These are phyloP conservation scores for Cirrhinus molitorella DNA, from an alignment of 2,797 vertebrate genomes.

Conservation along the genomic window DNA sequence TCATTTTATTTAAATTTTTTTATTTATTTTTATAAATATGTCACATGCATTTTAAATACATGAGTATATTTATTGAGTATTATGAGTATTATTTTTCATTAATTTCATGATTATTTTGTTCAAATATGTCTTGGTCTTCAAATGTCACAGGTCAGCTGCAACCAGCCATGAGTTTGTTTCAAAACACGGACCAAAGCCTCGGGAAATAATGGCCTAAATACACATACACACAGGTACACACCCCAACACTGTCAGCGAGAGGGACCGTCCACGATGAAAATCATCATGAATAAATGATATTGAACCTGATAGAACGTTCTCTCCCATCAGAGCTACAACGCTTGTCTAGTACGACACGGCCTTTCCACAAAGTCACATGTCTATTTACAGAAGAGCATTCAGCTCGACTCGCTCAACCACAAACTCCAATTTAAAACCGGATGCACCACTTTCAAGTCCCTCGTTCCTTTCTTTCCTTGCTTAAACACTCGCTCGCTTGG, in stretches of 20 bases:
- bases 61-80: no score
- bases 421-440: conserved; percentile 49
- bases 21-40: no score
- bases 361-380: conserved; percentile 48
- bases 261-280: conserved; percentile 44
- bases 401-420: conserved; percentile 56
- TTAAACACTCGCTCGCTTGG: conserved; percentile 42
- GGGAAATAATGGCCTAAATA: conserved; percentile 9
- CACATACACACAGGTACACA: conserved; percentile 31
- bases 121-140: not conserved
- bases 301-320: conserved; percentile 49
- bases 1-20: no score
- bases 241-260: conserved; percentile 17
- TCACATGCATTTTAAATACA: no score
- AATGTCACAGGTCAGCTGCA: no score
- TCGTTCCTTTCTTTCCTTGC: conserved; percentile 23
- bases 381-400: conserved; percentile 56
- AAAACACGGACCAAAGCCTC: not conserved
- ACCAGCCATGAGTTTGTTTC: conserved; percentile 8
- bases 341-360: conserved; percentile 48
- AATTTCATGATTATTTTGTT: not conserved
- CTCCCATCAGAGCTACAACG: conserved; percentile 42
- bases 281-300: conserved; percentile 59
- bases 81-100: no score
- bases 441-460: conserved; percentile 43